Base-by-base conservation (phyloP, 2,888 invertebrate species). In the Apamea crenata region DNA sequence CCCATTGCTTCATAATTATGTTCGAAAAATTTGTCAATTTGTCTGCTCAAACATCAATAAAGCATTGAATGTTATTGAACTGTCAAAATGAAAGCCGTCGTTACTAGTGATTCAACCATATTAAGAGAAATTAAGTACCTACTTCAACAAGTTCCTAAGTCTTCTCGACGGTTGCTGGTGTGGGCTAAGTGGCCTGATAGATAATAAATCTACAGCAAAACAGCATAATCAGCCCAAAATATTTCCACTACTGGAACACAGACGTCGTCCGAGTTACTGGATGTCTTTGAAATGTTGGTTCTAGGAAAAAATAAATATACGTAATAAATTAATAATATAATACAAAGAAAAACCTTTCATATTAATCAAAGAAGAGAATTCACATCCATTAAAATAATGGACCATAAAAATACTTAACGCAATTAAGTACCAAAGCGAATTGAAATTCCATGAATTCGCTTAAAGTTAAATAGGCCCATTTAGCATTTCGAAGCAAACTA, bases 401-500 rank as follows among this genome's bases (percentile, higher is more conserved):
- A 44, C 65, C 63, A 82, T 81, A 81, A 88, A 87, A 82, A 85
- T 88, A 78, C 69, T 75, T 73, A 59, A 74, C 79, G 78, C 75
- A 85, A 88, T 83, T 70, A 81, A 74, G 59, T 80, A 68, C 59
- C 56, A 29, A 72, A 53, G 67, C 71, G 72, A 82, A 80, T 85
- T 80, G 80, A 71, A 86, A 86, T 88, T 84, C 82, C 77, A 78
- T 75, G 80, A 88, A 88, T 47, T 75, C 72, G 40, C 81, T 81
- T 67, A 16, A 74, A 81, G 71, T 75, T 77, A 75, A 78, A 79
- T 72, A 78, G 75, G 75, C 68, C 68, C 65, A 81, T 74, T 80
- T 80, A 78, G 63, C 73, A 77, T 85, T 87, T 69, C 25, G 67
- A 83, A 79, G 61, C 69, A 78, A 85, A 83, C 77, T 76, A 84